These are phyloP conservation scores for Metalampra italica DNA, from an alignment of 2,888 invertebrate genomes.

Conservation along the genomic window DNA sequence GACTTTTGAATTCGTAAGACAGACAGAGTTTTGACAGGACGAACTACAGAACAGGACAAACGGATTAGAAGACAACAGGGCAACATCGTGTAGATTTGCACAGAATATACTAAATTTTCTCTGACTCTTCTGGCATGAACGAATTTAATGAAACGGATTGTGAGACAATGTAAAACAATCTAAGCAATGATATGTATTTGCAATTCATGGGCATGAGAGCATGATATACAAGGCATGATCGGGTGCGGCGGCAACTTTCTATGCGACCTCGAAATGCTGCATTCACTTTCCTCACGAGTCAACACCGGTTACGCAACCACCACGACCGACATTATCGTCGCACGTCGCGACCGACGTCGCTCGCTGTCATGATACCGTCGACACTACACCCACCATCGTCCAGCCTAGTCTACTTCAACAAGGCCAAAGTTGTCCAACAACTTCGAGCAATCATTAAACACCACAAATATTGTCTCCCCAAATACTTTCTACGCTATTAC, in stretches of 20 bases:
- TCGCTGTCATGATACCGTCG: slow-evolving; percentile 21
- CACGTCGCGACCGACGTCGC: slow-evolving; percentile 23
- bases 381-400: slow-evolving; percentile 26
- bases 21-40: no score
- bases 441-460: slow-evolving; percentile 27
- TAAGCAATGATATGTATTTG: background rate
- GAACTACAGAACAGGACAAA: no score
- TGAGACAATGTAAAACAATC: background rate
- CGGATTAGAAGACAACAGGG: no score
- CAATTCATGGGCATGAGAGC: background rate
- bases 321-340: slow-evolving; percentile 65
- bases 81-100: no score
- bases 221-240: slow-evolving; percentile 6
- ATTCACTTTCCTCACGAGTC: slow-evolving; percentile 74
- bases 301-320: slow-evolving; percentile 73
- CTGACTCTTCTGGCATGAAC: no score
- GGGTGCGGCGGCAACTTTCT: slow-evolving; percentile 67
- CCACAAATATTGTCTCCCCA: slow-evolving; percentile 33
- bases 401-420: slow-evolving; percentile 26
- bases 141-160: slow-evolving; percentile 6
- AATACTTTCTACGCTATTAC: slow-evolving; percentile 34
- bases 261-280: slow-evolving; percentile 76
- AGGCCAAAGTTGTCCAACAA: slow-evolving; percentile 35
- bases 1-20: no score
- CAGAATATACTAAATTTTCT: no score